Base-by-base conservation (phyloP, 2,113 vertebrate genomes). In the Meriones unguiculatus region DNA sequence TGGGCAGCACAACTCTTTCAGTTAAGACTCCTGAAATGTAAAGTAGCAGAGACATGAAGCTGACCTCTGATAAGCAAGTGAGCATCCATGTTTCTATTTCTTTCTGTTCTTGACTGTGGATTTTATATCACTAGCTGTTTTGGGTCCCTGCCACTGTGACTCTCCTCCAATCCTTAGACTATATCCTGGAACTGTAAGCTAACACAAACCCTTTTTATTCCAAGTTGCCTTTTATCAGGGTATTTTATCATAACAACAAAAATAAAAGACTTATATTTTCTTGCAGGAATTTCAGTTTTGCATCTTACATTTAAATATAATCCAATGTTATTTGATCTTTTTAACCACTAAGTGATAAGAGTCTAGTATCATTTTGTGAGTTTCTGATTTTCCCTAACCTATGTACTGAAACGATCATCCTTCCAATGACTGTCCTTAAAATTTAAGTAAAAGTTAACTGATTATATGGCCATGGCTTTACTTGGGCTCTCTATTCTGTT, bases 401-500 rank as follows among this genome's bases (percentile, higher is more conserved):
- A 57, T 32, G 22, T 41, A 82, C 30, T 59, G 32, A 22, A 86
- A 93, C 35, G 15, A 35, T 30, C 24, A 50, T 57, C 14, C 5
- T 28, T n/a, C n/a, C 30, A 80, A 41, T 11, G 18, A 5, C 50
- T 57, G 7, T 4, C 15, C 35, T 87, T 22, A 80, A 13, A 30
- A 87, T 5, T 4, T 59, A 22, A 59, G n/a, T 32, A 13, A 54
- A 67, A 77, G 54, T 57, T 46, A 54, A 8, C 28, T 69, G 25
- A 13, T 1, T 35, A 20, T 57, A 10, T 9, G 7, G 17, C 7
- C 1, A 10, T 18, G 1, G 28, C 13, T 17, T 80, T 46, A 15
- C 54, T 59, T 81, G 54, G 35, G 6, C 18, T 73, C 20, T 73
- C 18, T 54, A 13, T 28, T 78, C 7, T 46, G 3, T n/a, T 22